phyloP scores from a whole-genome alignment of 2,797 vertebrate genomes.

The Enteromius unitaeniatus region DNA sequence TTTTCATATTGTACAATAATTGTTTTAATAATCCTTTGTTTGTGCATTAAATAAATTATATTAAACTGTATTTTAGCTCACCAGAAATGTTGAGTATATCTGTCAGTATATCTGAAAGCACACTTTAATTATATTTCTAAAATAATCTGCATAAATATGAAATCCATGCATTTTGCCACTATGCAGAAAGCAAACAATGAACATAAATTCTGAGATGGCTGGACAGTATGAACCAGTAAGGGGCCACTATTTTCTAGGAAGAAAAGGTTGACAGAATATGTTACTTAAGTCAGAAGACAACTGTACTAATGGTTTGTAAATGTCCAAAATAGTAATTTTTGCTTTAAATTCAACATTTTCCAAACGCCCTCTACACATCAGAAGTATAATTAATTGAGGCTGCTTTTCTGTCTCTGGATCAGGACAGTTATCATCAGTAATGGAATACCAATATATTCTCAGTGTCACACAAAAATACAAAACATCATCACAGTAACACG shows the following conservation, averaged over 20 bases:
- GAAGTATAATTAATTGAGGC: not conserved
- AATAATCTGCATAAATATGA: not conserved
- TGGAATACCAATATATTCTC: not conserved
- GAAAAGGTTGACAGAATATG: not conserved
- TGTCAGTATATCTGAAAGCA: not conserved
- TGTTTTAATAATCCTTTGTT: not conserved
- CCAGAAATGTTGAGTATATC: not conserved
- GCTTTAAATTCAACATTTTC: not conserved
- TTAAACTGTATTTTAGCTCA: not conserved
- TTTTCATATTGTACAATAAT: not conserved
- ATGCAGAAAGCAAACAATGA: constrained; percentile 2
- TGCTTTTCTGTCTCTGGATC: not conserved
- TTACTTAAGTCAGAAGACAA: not conserved
- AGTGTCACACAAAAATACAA: not conserved
- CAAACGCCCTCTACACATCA: no score
- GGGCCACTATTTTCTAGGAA: not conserved
- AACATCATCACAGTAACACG: not conserved
- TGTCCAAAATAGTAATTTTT: not conserved
- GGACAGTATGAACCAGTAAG: not conserved
- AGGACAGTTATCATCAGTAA: not conserved
- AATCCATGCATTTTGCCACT: not conserved
- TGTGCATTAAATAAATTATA: not conserved
- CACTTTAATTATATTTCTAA: not conserved
- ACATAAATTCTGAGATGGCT: not conserved
- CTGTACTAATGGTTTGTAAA: not conserved